phyloP scores from a whole-genome alignment of 2,888 invertebrate genomes.

The Limnephilus marmoratus region DNA sequence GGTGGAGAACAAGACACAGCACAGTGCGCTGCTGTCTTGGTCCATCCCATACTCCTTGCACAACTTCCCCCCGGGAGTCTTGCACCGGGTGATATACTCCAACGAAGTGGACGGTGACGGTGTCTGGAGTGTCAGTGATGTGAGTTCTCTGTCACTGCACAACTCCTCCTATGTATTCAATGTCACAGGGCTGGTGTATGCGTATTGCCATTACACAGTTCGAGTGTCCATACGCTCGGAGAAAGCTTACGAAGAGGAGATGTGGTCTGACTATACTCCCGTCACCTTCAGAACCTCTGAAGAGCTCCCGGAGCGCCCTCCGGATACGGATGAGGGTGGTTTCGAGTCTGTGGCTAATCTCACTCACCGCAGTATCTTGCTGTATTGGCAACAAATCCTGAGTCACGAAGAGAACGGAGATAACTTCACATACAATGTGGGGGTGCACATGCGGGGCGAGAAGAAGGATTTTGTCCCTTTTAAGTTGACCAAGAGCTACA shows the following conservation, averaged over 20 bases:
- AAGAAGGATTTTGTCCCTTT: slow-evolving; percentile 68
- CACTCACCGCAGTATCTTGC: slow-evolving; percentile 79
- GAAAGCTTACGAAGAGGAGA: slow-evolving; percentile 72
- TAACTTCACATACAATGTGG: slow-evolving; percentile 84
- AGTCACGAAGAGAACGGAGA: slow-evolving; percentile 84
- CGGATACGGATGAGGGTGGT: slow-evolving; percentile 84
- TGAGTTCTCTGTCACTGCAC: slow-evolving; percentile 70
- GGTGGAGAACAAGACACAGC: slow-evolving; percentile 46
- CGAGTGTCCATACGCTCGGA: slow-evolving; percentile 82
- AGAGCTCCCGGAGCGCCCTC: slow-evolving; percentile 81
- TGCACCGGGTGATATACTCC: slow-evolving; percentile 76
- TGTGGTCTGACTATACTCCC: slow-evolving; percentile 84
- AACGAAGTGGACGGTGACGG: slow-evolving; percentile 72
- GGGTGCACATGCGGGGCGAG: slow-evolving; percentile 74
- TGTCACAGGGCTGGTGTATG: slow-evolving; percentile 79
- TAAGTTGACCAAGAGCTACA: slow-evolving; percentile 74
- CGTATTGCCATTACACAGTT: slow-evolving; percentile 84
- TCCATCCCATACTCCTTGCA: slow-evolving; percentile 73
- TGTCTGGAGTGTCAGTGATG: slow-evolving; percentile 74
- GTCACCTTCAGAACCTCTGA: slow-evolving; percentile 80
- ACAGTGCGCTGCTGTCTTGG: slow-evolving; percentile 73
- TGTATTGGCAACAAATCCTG: slow-evolving; percentile 89
- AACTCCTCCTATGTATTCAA: slow-evolving; percentile 71
- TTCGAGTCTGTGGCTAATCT: slow-evolving; percentile 81
- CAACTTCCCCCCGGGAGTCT: slow-evolving; percentile 75